A percentile compares a stretch with the other conserved stretches of the same genome.
These are phyloP conservation scores for Apocrypta bakeri DNA, from an alignment of 1,140 invertebrate genomes.

Conservation along the genomic window DNA sequence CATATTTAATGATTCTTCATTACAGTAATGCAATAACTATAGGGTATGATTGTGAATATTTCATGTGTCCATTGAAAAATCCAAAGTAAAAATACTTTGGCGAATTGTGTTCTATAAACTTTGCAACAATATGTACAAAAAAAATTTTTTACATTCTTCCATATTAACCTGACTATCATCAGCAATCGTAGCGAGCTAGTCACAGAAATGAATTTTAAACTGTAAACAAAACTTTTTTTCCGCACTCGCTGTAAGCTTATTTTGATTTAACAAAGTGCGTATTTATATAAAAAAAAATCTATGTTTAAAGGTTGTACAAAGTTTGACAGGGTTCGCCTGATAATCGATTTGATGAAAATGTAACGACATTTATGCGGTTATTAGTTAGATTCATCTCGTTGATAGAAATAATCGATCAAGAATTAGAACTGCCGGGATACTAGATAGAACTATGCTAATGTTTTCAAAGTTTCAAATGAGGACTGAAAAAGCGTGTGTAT, in stretches of 20 bases:
- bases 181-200: slow-evolving; percentile 47
- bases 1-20: slow-evolving; percentile 18
- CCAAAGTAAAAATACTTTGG: slow-evolving; percentile 17
- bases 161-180: slow-evolving; percentile 34
- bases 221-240: slow-evolving; percentile 33
- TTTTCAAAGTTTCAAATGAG: slow-evolving; percentile 44
- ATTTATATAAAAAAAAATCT: slow-evolving; percentile 41
- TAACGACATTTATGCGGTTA: slow-evolving; percentile 16
- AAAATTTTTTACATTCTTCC: slow-evolving; percentile 19
- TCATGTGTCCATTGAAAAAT: not conserved
- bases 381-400: slow-evolving; percentile 20
- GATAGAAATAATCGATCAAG: slow-evolving; percentile 23
- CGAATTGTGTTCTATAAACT: slow-evolving; percentile 31
- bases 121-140: slow-evolving; percentile 36
- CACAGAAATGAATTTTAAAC: slow-evolving; percentile 39
- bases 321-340: slow-evolving; percentile 24
- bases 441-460: slow-evolving; percentile 41
- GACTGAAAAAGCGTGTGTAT: slow-evolving; percentile 48
- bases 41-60: slow-evolving; percentile 24
- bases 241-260: slow-evolving; percentile 42
- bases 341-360: slow-evolving; percentile 26
- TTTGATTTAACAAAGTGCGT: slow-evolving; percentile 27
- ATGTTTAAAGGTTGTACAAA: slow-evolving; percentile 50
- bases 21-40: slow-evolving; percentile 31
- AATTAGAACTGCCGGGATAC: slow-evolving; percentile 26